Evolutionary conservation across 2,888 invertebrate species (phyloP), one percentile per base, ranked within the genome.

Genomic region (Macrophya annulata): DNA sequence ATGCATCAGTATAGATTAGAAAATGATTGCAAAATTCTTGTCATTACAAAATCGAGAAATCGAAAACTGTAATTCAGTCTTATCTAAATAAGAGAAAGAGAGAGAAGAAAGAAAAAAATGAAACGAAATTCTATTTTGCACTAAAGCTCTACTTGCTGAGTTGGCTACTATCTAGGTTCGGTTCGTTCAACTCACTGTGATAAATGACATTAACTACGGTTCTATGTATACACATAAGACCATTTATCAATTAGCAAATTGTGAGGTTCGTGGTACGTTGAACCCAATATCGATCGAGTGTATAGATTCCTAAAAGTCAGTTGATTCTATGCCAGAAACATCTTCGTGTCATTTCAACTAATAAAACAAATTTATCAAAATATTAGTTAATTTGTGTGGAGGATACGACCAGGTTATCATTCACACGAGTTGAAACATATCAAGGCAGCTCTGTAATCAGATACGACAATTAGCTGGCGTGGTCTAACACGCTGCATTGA

Each of bases 401-500:
- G 72, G 21, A 45, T 74, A 31, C 45, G n/a, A 45, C 5, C 43
- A n/a, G 10, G 37, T 81, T 40, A 43, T 43, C 62, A 62, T 25
- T n/a, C 8, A 62, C 59, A 55, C 17, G 37, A 59, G n/a, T 43
- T 81, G 21, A 62, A 43, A 43, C 62, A 31, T 81, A 81, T 81
- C 81, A 81, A 81, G 81, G 59, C 62, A 25, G 81, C 81, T 62
- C 43, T 62, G 81, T 81, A 81, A 81, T 62, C 81, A 43, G 37
- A 59, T 21, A 43, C 43, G 62, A 31, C 81, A 81, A 81, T 81
- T 81, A 81, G 81, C 81, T 81, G 81, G 81, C 43, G 25, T 81
- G 43, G 62, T 59, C 81, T 81, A 81, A 81, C 59, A 81, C 62
- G 62, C 62, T 71, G 83, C 45, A 83, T 83, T 83, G 83, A 65